phyloP scores from a whole-genome alignment of 2,113 vertebrate species.

The Trinectes maculatus region DNA sequence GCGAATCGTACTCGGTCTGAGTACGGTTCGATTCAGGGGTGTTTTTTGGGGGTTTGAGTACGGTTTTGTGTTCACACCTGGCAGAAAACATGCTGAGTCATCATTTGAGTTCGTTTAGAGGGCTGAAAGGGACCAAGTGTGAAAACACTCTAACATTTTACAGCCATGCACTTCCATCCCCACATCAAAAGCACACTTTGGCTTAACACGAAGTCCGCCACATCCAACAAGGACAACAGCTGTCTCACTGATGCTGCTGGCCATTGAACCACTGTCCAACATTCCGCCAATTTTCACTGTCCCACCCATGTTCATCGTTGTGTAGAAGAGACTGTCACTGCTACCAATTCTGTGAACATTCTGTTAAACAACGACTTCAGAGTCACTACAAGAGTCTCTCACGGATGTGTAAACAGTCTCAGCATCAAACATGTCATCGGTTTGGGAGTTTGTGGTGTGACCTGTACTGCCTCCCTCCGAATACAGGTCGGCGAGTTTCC shows the following conservation, averaged over 20 bases:
- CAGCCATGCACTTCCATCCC: constrained; percentile 32
- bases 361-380: constrained; percentile 8
- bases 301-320: neutral
- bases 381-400: neutral
- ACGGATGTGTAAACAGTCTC: constrained; percentile 4
- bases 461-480: constrained; percentile 28
- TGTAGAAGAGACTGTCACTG: constrained; percentile 29
- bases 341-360: constrained; percentile 10
- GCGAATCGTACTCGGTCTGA: too few species aligned
- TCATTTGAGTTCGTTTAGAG: too few species aligned
- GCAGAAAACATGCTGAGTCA: too few species aligned
- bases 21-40: too few species aligned
- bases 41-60: too few species aligned
- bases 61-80: too few species aligned
- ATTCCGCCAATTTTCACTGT: neutral
- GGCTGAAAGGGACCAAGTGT: too few species aligned
- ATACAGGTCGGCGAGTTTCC: constrained; percentile 43
- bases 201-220: constrained; percentile 6
- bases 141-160: too few species aligned
- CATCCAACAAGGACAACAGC: constrained; percentile 17
- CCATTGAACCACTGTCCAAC: neutral
- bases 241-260: neutral
- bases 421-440: neutral
- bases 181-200: constrained; percentile 7
- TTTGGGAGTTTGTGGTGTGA: neutral